phyloP scores from a whole-genome alignment of 2,888 invertebrate genomes.

The Thereva unica region DNA sequence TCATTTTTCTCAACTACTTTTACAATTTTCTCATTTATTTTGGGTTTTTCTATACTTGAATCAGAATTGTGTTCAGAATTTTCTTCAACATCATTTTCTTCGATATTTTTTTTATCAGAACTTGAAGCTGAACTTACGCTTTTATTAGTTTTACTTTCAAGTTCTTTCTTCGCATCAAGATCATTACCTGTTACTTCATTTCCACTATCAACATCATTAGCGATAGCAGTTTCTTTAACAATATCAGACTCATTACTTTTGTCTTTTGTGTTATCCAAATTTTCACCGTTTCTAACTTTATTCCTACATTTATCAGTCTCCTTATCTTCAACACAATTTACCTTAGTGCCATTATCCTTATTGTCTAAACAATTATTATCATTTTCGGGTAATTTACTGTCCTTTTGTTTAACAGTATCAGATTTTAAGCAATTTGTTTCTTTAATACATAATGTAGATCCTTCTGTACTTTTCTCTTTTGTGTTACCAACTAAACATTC shows the following conservation, averaged over 20 bases:
- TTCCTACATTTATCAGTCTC: conserved; percentile 16
- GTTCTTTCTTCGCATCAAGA: neutral
- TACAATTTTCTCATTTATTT: neutral
- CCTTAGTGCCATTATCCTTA: conserved; percentile 15
- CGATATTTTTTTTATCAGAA: too few relatives aligned
- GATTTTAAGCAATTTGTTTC: conserved; percentile 58
- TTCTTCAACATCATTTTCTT: too few relatives aligned
- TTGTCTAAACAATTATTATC: too few relatives aligned
- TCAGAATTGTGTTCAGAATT: too few relatives aligned
- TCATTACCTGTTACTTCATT: conserved; percentile 13
- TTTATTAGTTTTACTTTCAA: conserved; percentile 27
- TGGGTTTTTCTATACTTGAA: too few relatives aligned
- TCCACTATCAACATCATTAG: neutral
- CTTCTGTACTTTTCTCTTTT: conserved; percentile 46
- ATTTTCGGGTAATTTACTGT: neutral
- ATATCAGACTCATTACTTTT: neutral
- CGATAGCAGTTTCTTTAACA: neutral
- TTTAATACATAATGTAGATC: conserved; percentile 59
- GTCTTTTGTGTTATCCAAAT: neutral
- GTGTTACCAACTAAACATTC: conserved; percentile 75
- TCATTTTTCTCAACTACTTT: conserved; percentile 9
- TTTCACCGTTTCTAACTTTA: conserved; percentile 25
- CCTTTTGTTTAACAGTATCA: conserved; percentile 51
- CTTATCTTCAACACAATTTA: conserved; percentile 26
- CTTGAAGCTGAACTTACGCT: too few relatives aligned